A percentile compares a stretch with the other conserved stretches of the same genome.
phyloP scores from a whole-genome alignment of 2,888 invertebrate species.

The Thecophora atra region DNA sequence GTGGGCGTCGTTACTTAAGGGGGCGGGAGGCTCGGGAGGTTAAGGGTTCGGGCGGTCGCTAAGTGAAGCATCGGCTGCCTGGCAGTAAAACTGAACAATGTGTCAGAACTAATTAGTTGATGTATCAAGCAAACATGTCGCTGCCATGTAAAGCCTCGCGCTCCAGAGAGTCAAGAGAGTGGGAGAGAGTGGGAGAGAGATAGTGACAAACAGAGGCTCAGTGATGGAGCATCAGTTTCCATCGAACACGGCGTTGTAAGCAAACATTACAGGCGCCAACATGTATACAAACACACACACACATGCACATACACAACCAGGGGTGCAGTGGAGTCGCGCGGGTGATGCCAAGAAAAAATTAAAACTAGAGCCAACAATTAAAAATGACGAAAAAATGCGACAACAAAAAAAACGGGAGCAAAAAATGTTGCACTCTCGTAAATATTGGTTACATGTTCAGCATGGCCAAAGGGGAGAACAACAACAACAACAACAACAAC shows the following conservation, averaged over 20 bases:
- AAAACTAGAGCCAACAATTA: constrained; percentile 27
- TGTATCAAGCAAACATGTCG: constrained; percentile 41
- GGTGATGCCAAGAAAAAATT: background rate
- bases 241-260: background rate
- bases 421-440: constrained; percentile 15
- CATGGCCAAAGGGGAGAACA: background rate
- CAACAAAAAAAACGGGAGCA: constrained; percentile 4
- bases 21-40: background rate
- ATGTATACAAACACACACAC: background rate
- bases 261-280: constrained; percentile 22
- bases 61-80: background rate
- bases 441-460: constrained; percentile 20
- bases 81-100: constrained; percentile 37
- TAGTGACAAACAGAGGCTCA: background rate
- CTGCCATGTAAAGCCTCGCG: constrained; percentile 31
- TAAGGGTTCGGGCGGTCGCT: background rate
- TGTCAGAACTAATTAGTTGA: constrained; percentile 47
- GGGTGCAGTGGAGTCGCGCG: background rate
- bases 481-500: background rate
- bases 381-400: constrained; percentile 30
- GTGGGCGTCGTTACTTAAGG: background rate
- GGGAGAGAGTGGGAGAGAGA: background rate
- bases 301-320: background rate
- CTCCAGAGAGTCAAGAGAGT: background rate
- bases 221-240: background rate